phyloP scores from a whole-genome alignment of 2,888 invertebrate species.

The Charanyca ferruginea region DNA sequence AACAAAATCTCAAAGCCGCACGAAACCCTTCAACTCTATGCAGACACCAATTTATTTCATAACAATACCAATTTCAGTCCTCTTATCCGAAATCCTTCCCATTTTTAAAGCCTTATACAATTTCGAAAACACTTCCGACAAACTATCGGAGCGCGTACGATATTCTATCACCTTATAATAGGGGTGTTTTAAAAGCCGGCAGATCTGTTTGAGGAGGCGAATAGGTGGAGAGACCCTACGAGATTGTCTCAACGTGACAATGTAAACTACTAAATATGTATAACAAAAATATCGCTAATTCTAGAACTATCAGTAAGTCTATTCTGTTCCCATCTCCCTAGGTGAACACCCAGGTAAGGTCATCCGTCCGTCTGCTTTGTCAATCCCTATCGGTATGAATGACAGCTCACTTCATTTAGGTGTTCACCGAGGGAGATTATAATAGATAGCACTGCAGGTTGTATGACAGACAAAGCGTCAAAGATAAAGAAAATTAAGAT shows the following conservation, averaged over 20 bases:
- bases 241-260: constrained; percentile 33
- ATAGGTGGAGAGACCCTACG: constrained; percentile 45
- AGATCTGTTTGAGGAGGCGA: constrained; percentile 33
- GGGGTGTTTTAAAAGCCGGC: constrained; percentile 29
- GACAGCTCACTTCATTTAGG: too few relatives aligned
- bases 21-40: constrained; percentile 18
- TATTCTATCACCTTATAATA: constrained; percentile 54
- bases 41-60: constrained; percentile 51
- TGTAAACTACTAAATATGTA: too few relatives aligned
- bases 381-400: too few relatives aligned
- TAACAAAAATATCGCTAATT: too few relatives aligned
- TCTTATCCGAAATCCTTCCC: constrained; percentile 29
- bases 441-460: too few relatives aligned
- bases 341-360: too few relatives aligned
- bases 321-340: too few relatives aligned
- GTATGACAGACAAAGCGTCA: too few relatives aligned
- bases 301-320: too few relatives aligned
- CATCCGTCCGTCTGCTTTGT: too few relatives aligned
- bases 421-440: too few relatives aligned
- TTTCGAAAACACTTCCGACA: constrained; percentile 44
- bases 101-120: constrained; percentile 58
- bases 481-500: too few relatives aligned
- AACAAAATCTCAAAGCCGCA: constrained; percentile 13
- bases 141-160: constrained; percentile 48
- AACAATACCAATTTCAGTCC: constrained; percentile 45